These are phyloP conservation scores for Hypocryptadius cinnamomeus DNA, from an alignment of 2,113 vertebrate genomes.

Conservation along the genomic window DNA sequence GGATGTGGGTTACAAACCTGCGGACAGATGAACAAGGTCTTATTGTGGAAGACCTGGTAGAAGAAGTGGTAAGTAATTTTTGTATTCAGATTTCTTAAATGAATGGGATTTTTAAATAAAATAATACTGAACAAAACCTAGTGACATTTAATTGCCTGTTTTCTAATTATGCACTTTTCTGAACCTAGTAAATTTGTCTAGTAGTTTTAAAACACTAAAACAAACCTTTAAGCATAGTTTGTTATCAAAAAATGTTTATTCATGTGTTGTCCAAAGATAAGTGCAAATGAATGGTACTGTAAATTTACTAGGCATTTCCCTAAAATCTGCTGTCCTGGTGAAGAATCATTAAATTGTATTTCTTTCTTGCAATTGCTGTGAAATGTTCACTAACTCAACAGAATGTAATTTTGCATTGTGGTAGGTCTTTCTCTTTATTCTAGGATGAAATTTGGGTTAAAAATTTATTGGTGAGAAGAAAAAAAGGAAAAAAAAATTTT, in stretches of 20 bases:
- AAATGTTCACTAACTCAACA: neutral
- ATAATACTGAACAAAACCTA: neutral
- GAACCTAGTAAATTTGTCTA: neutral
- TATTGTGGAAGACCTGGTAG: conserved; percentile 95
- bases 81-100: neutral
- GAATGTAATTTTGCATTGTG: neutral
- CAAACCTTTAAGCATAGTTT: neutral
- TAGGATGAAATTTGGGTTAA: neutral
- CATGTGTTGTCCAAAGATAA: neutral
- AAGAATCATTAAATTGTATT: neutral
- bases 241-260: neutral
- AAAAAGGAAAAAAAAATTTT: neutral
- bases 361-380: neutral
- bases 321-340: accelerated
- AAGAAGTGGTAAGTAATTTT: conserved; percentile 89
- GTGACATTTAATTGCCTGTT: neutral
- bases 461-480: neutral
- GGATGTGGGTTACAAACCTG: conserved; percentile 99
- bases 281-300: neutral
- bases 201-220: neutral
- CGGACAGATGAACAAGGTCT: conserved; percentile 97
- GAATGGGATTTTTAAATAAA: neutral
- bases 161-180: neutral
- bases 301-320: neutral
- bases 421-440: neutral